phyloP scores from a whole-genome alignment of 2,888 invertebrate genomes.

The Drosophila basisetae region DNA sequence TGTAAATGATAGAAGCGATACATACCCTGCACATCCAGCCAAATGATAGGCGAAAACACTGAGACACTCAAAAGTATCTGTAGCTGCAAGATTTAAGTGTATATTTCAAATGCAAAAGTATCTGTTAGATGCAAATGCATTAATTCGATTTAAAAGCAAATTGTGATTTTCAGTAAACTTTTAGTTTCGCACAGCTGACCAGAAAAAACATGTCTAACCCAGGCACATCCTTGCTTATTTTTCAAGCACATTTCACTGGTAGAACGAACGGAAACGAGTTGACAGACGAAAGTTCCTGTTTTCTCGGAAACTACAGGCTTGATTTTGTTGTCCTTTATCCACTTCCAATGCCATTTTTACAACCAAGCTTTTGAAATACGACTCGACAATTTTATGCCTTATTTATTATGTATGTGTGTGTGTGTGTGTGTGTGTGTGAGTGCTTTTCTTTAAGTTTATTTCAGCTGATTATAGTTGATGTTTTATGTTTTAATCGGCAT shows the following conservation, averaged over 20 bases:
- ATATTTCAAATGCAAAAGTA: not conserved
- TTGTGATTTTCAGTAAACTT: not conserved
- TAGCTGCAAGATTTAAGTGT: not conserved
- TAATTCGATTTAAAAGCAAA: not conserved
- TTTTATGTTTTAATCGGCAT: not conserved
- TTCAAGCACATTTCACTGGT: not conserved
- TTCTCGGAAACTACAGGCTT: not conserved
- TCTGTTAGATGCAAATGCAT: not conserved
- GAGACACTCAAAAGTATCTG: not conserved
- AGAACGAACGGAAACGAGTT: not conserved
- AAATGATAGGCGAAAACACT: not conserved
- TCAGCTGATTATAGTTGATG: not conserved
- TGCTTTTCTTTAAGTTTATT: not conserved
- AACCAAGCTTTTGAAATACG: not conserved
- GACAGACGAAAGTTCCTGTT: not conserved
- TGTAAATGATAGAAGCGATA: slow-evolving; percentile 5
- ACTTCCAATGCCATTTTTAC: not conserved
- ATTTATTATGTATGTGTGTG: not conserved
- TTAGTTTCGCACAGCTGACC: not conserved
- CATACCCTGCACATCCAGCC: slow-evolving; percentile 18
- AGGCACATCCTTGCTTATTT: not conserved
- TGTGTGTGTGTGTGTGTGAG: too few relatives aligned
- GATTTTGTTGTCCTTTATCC: not conserved
- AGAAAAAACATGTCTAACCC: not conserved
- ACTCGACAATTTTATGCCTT: not conserved